Evolutionary conservation across 1,140 invertebrate species (phyloP).

Genomic region (Dendroctonus valens): DNA sequence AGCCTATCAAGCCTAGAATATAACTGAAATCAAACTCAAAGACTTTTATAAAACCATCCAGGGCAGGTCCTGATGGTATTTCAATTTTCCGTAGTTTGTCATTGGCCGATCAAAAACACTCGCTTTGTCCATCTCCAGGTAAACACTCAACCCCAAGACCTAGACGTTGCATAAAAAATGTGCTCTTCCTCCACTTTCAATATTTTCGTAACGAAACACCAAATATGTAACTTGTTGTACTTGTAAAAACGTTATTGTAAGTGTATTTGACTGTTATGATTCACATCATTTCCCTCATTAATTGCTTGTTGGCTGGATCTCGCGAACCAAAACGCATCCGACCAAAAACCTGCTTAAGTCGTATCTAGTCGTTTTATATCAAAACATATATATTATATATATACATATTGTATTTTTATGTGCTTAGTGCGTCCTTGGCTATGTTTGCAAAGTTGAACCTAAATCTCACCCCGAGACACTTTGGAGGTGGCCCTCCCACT

Average conservation of each 20-base stretch:
- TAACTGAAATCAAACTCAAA: too few relatives aligned
- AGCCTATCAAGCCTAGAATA: too few relatives aligned
- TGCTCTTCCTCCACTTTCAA: slow-evolving; percentile 40
- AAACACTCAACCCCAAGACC: neutral
- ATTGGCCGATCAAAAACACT: slow-evolving; percentile 1
- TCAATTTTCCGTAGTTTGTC: neutral
- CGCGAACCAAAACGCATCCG: slow-evolving; percentile 48
- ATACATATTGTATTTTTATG: slow-evolving; percentile 48
- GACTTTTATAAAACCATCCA: too few relatives aligned
- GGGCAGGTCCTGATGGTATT: too few relatives aligned
- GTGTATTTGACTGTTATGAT: slow-evolving; percentile 46
- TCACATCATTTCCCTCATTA: slow-evolving; percentile 45
- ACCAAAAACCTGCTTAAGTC: slow-evolving; percentile 46
- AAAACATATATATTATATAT: slow-evolving; percentile 32
- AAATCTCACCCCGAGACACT: too few relatives aligned
- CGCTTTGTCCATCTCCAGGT: neutral
- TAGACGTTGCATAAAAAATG: slow-evolving; percentile 22
- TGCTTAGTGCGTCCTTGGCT: slow-evolving; percentile 47
- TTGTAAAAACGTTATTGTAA: slow-evolving; percentile 40
- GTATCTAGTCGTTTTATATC: slow-evolving; percentile 50
- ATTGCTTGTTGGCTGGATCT: slow-evolving; percentile 48
- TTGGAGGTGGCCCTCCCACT: neutral
- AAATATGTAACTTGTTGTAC: slow-evolving; percentile 43
- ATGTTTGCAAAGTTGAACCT: slow-evolving; percentile 12
- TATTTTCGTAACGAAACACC: slow-evolving; percentile 45